Evolutionary conservation across 1,140 invertebrate species (phyloP), one percentile per base, ranked within the genome.

Genomic region (Pseudomyrmex gracilis): DNA sequence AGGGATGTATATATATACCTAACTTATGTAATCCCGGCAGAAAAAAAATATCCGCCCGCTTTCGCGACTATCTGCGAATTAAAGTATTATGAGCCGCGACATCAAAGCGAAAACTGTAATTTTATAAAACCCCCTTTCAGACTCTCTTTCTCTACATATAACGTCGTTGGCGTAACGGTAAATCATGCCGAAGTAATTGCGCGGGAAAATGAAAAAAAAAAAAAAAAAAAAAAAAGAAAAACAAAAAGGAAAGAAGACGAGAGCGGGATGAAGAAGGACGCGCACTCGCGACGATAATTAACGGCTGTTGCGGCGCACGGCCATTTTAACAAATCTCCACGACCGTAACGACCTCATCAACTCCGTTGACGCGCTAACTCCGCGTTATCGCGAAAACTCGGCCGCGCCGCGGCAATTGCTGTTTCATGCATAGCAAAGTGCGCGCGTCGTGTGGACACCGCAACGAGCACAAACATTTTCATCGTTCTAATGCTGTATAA

Each of bases 371-470:
- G 78, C 71, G 78, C 57, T 82, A 73, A 82, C 78, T 74, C 76
- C 66, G 70, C 70, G 78, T 82, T 82, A 82, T 82, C 78, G 70
- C 47, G 78, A 74, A 82, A 82, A 82, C 78, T 82, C 68, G 78
- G 58, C 70, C 49, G 68, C 67, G 47, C 70, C 57, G 7, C 34
- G 60, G 70, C 78, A 74, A 82, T 82, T 74, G 78, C 78, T 64
- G 78, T 82, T 82, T 82, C 78, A 82, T 82, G 78, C 78, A 82
- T 82, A 74, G 78, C 78, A 49, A 82, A 82, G 70, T 47, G 43
- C 53, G 66, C 15, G 20, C 51, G 49, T 24, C 58, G 43, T 34
- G n/a, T 51, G 77, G 45, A 63, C 34, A 34, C 68, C 78, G 70
- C 70, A 63, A 73, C 77, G 55, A 34, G 34, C 34, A 34, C 77